phyloP scores from a whole-genome alignment of 2,888 invertebrate species.

The Drosophila maculinotata region DNA sequence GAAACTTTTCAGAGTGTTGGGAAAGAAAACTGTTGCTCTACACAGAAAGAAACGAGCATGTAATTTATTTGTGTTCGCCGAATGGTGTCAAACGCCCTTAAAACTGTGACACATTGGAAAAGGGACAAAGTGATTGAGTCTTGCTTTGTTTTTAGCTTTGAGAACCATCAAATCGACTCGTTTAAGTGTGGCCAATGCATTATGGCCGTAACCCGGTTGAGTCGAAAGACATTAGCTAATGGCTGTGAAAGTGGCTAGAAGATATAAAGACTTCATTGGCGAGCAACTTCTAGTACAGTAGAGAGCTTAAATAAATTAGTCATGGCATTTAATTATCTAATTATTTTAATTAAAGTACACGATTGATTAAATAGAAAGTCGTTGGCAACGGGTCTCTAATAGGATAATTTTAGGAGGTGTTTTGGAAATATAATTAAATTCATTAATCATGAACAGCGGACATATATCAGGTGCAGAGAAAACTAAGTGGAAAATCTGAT shows the following conservation, averaged over 20 bases:
- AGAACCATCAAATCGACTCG: constrained; percentile 20
- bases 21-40: neutral
- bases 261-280: constrained; percentile 33
- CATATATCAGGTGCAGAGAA: neutral
- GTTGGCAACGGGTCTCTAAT: neutral
- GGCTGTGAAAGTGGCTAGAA: constrained; percentile 28
- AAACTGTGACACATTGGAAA: constrained; percentile 14
- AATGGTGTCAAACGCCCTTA: constrained; percentile 10
- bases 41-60: neutral
- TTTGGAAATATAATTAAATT: neutral
- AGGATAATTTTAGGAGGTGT: neutral
- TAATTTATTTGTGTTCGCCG: neutral
- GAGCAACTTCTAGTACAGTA: neutral
- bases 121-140: constrained; percentile 2
- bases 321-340: constrained; percentile 13
- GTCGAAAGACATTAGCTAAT: constrained; percentile 20
- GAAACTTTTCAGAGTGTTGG: neutral
- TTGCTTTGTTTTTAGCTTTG: constrained; percentile 14
- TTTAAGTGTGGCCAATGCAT: constrained; percentile 8
- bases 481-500: neutral
- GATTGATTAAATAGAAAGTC: constrained; percentile 2
- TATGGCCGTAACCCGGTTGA: constrained; percentile 21
- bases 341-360: constrained; percentile 4
- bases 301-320: constrained; percentile 26
- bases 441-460: neutral